Evolutionary conservation across 2,888 invertebrate genomes (phyloP).

Genomic region (Trissolcus japonicus): DNA sequence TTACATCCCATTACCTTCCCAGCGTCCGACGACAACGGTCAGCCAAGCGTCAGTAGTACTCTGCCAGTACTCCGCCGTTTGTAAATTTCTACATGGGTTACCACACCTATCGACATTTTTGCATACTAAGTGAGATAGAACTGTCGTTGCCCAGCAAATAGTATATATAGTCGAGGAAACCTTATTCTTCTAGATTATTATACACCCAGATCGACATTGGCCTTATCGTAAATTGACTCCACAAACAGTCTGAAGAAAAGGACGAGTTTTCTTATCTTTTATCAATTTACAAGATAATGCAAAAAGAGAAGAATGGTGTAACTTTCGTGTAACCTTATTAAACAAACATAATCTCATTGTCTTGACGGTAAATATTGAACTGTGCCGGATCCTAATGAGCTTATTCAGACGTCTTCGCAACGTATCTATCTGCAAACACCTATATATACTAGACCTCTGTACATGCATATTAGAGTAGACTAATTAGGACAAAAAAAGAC

Average conservation of each 20-base stretch:
- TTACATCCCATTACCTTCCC: too few species aligned
- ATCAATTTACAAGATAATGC: not conserved
- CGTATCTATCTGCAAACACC: conserved; percentile 17
- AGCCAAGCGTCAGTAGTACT: too few species aligned
- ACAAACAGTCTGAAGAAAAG: not conserved
- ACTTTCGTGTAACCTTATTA: conserved; percentile 4
- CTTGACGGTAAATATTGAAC: conserved; percentile 25
- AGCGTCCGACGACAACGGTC: too few species aligned
- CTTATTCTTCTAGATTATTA: too few species aligned
- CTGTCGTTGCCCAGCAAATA: too few species aligned
- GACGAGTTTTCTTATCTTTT: not conserved
- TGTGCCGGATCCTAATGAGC: conserved; percentile 20
- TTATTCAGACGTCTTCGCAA: conserved; percentile 30
- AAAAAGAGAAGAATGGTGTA: conserved; percentile 12
- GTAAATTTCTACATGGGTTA: too few species aligned
- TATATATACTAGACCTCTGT: conserved; percentile 5
- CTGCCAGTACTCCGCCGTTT: too few species aligned
- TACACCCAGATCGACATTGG: too few species aligned
- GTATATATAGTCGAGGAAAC: too few species aligned
- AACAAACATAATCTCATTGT: conserved; percentile 29
- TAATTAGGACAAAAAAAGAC: conserved; percentile 49
- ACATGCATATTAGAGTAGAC: conserved; percentile 47
- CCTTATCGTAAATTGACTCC: not conserved
- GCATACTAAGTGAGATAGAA: too few species aligned
- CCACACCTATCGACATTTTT: too few species aligned